Evolutionary conservation across 1,140 invertebrate genomes (phyloP).

Genomic region (Anadara kagoshimensis): DNA sequence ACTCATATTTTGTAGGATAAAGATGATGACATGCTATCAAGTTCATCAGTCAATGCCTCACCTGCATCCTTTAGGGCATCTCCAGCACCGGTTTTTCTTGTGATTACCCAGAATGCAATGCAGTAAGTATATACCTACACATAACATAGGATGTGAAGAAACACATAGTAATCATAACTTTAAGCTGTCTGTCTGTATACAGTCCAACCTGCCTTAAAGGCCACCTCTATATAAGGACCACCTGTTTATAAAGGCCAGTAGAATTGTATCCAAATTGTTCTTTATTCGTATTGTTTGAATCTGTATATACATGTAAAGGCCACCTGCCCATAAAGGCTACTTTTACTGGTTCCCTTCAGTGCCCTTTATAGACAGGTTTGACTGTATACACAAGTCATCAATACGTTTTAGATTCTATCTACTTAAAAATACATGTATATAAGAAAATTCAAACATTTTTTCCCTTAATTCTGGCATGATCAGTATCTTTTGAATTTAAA

Average conservation of each 20-base stretch:
- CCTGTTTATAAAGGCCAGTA: no score
- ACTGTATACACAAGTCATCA: no score
- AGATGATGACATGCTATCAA: slow-evolving; percentile 19
- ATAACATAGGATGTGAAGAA: background rate
- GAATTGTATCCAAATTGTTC: no score
- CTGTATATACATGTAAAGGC: no score
- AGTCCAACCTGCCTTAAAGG: no score
- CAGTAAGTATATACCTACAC: slow-evolving; percentile 76
- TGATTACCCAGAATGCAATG: slow-evolving; percentile 81
- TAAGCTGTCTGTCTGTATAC: background rate
- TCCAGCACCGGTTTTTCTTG: slow-evolving; percentile 77
- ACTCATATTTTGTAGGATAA: background rate
- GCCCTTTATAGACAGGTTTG: no score
- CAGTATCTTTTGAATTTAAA: background rate
- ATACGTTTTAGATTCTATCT: background rate
- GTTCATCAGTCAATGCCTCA: slow-evolving; percentile 23
- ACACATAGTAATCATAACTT: background rate
- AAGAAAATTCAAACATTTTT: background rate
- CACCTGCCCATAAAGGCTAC: no score
- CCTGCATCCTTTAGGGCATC: slow-evolving; percentile 41
- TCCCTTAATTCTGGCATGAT: background rate
- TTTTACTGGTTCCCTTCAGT: no score
- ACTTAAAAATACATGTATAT: background rate
- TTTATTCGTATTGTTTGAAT: no score
- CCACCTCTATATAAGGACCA: no score